Percentiles rank a stretch among this genome's conserved stretches.
Evolutionary conservation across 2,888 invertebrate genomes (phyloP).

Genomic region (Dascillus cervinus): DNA sequence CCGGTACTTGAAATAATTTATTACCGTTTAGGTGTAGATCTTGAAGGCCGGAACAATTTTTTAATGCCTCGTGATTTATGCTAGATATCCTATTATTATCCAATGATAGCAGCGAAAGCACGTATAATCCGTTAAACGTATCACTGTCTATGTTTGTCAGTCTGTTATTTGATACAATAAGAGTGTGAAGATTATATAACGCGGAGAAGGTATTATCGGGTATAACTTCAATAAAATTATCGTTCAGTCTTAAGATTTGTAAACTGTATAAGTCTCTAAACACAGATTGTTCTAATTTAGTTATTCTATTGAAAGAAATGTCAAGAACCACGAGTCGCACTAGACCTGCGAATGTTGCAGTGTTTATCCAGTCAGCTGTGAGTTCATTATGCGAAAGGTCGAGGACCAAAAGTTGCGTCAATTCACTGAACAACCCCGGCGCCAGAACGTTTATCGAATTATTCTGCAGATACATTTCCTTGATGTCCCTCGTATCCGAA

Average conservation of each 20-base stretch:
- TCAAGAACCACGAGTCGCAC: constrained; percentile 70
- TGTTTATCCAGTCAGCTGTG: constrained; percentile 74
- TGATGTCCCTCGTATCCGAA: constrained; percentile 66
- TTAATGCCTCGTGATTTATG: constrained; percentile 67
- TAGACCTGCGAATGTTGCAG: constrained; percentile 70
- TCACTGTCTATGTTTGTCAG: constrained; percentile 66
- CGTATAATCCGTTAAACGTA: constrained; percentile 69
- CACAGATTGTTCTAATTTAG: constrained; percentile 65
- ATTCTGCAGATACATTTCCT: constrained; percentile 74
- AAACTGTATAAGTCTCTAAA: constrained; percentile 72
- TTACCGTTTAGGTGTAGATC: constrained; percentile 80
- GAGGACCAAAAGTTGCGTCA: constrained; percentile 65
- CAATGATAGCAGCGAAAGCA: constrained; percentile 66
- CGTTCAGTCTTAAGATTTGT: constrained; percentile 72
- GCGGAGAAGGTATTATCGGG: constrained; percentile 73
- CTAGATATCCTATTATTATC: constrained; percentile 72
- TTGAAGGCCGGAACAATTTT: constrained; percentile 71
- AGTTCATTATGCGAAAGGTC: constrained; percentile 74
- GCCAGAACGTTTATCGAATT: constrained; percentile 76
- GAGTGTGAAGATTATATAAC: constrained; percentile 69
- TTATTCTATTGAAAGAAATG: constrained; percentile 67
- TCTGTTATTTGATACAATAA: constrained; percentile 74
- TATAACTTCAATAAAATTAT: constrained; percentile 68
- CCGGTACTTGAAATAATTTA: constrained; percentile 66
- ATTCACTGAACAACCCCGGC: constrained; percentile 69